Evolutionary conservation across 2,888 invertebrate species (phyloP), one percentile per base, ranked within the genome.

Genomic region (Drosophila infuscata): DNA sequence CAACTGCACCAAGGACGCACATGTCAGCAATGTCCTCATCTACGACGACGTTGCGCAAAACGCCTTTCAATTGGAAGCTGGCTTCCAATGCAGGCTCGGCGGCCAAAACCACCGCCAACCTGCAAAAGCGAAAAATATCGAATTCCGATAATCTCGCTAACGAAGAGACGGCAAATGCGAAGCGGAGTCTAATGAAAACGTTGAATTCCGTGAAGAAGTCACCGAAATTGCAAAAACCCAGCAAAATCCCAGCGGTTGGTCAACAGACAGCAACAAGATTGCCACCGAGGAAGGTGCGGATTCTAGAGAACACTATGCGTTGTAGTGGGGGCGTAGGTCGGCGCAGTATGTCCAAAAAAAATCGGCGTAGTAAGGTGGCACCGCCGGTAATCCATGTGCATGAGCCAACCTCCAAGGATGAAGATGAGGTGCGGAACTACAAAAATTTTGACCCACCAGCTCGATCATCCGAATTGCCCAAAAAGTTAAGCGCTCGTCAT

Each of bases 161-260:
- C 66, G 41, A 53, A 0, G 62, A 69, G 51, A 53, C 77, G 0
- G 90, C 91, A 0, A 62, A 79, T 6, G 92, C 92, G 3, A 93
- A 92, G 65, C 89, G 93, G 2, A 93, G 86, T 53, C 77, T 93
- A 4, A 74, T 92, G 53, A 73, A 71, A 17, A 84, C 88, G 2
- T 63, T 91, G 15, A 88, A 70, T 60, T 87, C 91, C 20, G 84
- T 92, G 2, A 75, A 74, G 20, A 71, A 82, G 8, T 69, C 87
- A n/a, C 63, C 81, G 2, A 82, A 70, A 2, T 8, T 61, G 36
- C 56, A 76, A 8, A 75, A 66, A 29, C 46, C 79, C 38, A 59
- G 15, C 36, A 38, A 78, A 64, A 57, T 70, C 2, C 49, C 68
- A 7, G 17, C 53, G 38, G 35, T n/a, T n/a, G 25, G 46, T 11